Conservation (phyloP, 2,797 vertebrate species). For the Poecilia gillii region DNA sequence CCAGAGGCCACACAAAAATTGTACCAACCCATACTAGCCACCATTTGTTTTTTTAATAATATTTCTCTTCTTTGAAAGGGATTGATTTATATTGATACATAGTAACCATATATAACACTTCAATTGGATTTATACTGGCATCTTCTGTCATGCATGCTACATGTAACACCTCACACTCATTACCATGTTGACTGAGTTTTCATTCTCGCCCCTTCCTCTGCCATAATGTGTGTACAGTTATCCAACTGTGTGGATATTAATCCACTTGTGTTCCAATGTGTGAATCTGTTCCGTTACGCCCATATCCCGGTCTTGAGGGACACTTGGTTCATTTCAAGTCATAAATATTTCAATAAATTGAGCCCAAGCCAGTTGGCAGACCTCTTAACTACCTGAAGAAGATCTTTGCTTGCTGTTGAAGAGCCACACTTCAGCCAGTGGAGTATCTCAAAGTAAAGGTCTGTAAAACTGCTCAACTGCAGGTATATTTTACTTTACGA, state of each 20-base stretch:
- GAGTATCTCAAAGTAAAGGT: slow-evolving; percentile 33
- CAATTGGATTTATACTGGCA: not conserved
- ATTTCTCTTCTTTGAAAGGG: not conserved
- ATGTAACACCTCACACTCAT: slow-evolving; percentile 61
- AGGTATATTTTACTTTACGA: not conserved
- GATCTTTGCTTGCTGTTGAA: slow-evolving; percentile 37
- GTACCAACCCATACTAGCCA: not conserved
- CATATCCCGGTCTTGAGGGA: slow-evolving; percentile 11
- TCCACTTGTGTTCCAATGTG: slow-evolving; percentile 58
- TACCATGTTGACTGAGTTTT: slow-evolving; percentile 79
- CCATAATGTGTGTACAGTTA: slow-evolving; percentile 50
- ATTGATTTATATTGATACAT: not conserved
- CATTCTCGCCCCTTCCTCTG: slow-evolving; percentile 49
- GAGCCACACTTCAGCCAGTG: slow-evolving; percentile 23
- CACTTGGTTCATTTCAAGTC: slow-evolving; percentile 26
- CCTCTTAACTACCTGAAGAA: slow-evolving; percentile 40
- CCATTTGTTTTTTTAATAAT: not conserved
- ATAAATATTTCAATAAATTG: slow-evolving; percentile 49
- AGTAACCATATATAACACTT: not conserved
- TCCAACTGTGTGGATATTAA: slow-evolving; percentile 62
- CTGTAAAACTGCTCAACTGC: not conserved
- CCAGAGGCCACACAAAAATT: not conserved
- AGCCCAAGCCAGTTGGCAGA: slow-evolving; percentile 39
- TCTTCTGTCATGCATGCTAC: not conserved
- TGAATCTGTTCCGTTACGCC: slow-evolving; percentile 49